Conservation (phyloP, 2,797 vertebrate genomes). For the Benthosema pterotum region DNA sequence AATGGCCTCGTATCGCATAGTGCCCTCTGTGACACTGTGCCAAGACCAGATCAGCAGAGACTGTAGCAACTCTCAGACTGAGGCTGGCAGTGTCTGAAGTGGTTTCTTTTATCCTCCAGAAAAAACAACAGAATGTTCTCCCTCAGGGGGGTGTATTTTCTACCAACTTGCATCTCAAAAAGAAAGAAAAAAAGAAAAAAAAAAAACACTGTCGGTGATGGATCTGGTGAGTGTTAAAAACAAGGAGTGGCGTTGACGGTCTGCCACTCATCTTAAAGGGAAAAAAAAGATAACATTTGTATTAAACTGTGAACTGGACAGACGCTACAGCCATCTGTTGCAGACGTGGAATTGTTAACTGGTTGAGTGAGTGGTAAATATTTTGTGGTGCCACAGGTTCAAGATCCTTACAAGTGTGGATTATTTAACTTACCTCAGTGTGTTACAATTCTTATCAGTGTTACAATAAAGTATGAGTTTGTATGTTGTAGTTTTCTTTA, state of each 20-base stretch:
- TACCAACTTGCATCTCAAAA: slow-evolving; percentile 65
- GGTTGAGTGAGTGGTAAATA: slow-evolving; percentile 64
- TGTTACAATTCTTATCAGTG: slow-evolving; percentile 91
- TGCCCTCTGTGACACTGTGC: slow-evolving; percentile 70
- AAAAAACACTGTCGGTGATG: slow-evolving; percentile 42
- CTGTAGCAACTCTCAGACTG: slow-evolving; percentile 76
- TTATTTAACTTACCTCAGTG: slow-evolving; percentile 95
- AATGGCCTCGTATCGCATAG: slow-evolving; percentile 56
- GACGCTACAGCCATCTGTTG: slow-evolving; percentile 57
- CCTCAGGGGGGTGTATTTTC: slow-evolving; percentile 77
- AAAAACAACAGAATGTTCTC: slow-evolving; percentile 75
- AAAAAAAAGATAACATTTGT: slow-evolving; percentile 59
- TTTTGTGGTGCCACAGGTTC: slow-evolving; percentile 71
- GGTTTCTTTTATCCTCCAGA: slow-evolving; percentile 68
- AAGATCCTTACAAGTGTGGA: slow-evolving; percentile 80
- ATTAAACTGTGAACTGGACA: slow-evolving; percentile 56
- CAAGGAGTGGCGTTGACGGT: slow-evolving; percentile 48
- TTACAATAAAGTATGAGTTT: slow-evolving; percentile 92
- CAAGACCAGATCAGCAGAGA: slow-evolving; percentile 82
- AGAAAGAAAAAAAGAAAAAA: slow-evolving; percentile 49
- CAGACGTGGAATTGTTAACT: slow-evolving; percentile 65
- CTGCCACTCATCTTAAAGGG: slow-evolving; percentile 47
- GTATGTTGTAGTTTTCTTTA: slow-evolving; percentile 56
- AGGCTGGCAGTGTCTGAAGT: slow-evolving; percentile 67
- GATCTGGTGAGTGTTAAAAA: slow-evolving; percentile 46